Percentiles rank a stretch among this genome's conserved stretches.
Evolutionary conservation across 2,113 vertebrate species (phyloP).

Genomic region (Heliornis fulica): DNA sequence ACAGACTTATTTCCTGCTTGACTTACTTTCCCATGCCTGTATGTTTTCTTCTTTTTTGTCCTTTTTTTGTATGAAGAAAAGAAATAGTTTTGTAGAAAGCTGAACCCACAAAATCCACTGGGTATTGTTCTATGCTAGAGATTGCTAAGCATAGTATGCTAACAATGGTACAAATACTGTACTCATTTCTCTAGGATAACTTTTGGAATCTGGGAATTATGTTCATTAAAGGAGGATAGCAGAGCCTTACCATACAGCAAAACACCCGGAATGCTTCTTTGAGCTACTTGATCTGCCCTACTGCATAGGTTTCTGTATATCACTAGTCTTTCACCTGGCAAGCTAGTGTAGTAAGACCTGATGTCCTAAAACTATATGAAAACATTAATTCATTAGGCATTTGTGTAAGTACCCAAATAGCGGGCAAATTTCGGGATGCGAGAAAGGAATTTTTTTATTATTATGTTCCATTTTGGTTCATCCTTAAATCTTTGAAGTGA

Average conservation of each 20-base stretch:
- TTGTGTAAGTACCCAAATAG: not conserved
- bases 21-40: conserved; percentile 54
- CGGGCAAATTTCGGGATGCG: not conserved
- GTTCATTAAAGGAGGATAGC: not conserved
- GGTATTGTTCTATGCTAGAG: conserved; percentile 34
- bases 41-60: conserved; percentile 38
- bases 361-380: not conserved
- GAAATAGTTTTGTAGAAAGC: conserved; percentile 50
- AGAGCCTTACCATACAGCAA: not conserved
- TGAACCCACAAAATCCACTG: conserved; percentile 48
- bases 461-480: not conserved
- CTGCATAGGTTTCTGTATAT: not conserved
- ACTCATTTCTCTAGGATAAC: not conserved
- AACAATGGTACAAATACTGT: conserved; percentile 7
- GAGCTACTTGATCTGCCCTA: not conserved
- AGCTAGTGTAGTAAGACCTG: not conserved
- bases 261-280: not conserved
- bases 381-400: not conserved
- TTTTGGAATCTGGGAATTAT: not conserved
- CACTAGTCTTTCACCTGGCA: not conserved
- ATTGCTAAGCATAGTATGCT: not conserved
- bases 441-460: not conserved
- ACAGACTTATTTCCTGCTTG: conserved; percentile 49
- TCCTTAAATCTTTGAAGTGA: not conserved
- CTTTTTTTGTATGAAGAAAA: conserved; percentile 28